A percentile compares a stretch with the other conserved stretches of the same genome.
Conservation (phyloP, 1,140 invertebrate species). For the Bombus soroeensis region DNA sequence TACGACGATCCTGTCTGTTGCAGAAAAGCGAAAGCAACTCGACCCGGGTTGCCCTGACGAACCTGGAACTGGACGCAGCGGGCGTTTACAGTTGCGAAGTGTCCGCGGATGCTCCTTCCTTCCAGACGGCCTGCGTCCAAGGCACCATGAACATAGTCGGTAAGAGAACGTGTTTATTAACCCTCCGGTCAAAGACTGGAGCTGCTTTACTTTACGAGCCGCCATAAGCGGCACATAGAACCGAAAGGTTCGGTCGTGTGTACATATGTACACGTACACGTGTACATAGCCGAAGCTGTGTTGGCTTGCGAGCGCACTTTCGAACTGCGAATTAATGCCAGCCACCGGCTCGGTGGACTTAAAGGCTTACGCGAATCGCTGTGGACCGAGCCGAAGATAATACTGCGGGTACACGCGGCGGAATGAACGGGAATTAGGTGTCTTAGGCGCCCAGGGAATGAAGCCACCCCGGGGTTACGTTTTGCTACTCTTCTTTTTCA, state of each 20-base stretch:
- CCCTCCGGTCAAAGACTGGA: too few relatives aligned
- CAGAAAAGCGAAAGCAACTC: conserved; percentile 85
- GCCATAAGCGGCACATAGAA: background rate
- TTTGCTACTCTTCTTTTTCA: background rate
- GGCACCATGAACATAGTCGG: conserved; percentile 89
- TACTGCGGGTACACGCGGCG: conserved; percentile 47
- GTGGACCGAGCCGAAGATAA: conserved; percentile 54
- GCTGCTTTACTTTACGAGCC: background rate
- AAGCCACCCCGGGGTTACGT: conserved; percentile 16
- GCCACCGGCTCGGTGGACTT: conserved; percentile 45
- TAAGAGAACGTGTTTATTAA: conserved; percentile 79
- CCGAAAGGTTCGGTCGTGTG: background rate
- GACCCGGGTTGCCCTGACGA: conserved; percentile 85
- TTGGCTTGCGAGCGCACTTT: conserved; percentile 16
- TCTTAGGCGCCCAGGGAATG: conserved; percentile 16
- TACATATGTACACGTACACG: background rate
- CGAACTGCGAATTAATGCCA: conserved; percentile 55
- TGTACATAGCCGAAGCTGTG: background rate
- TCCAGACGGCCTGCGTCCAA: conserved; percentile 89
- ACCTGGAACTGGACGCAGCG: conserved; percentile 85
- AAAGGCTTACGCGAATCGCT: conserved; percentile 52
- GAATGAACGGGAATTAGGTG: conserved; percentile 51
- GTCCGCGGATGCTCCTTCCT: conserved; percentile 92
- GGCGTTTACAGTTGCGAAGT: conserved; percentile 92
- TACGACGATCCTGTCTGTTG: conserved; percentile 52